phyloP scores from a whole-genome alignment of 1,140 invertebrate genomes.

The Hypsibius dujardini region DNA sequence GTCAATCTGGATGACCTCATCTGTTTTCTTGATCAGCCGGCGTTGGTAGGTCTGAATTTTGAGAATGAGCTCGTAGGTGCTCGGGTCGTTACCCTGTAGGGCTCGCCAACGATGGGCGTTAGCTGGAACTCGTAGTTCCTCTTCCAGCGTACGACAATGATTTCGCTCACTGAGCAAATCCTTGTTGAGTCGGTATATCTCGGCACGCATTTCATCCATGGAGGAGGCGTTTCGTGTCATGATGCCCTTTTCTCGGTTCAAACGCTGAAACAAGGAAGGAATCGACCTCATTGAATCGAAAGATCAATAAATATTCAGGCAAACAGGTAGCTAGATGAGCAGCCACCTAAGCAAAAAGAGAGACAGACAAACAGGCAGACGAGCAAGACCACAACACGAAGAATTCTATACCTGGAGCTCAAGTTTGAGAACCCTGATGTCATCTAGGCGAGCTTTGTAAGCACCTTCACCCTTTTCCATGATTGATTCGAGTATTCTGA shows the following conservation, averaged over 20 bases:
- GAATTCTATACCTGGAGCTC: constrained; percentile 32
- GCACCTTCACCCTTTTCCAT: constrained; percentile 51
- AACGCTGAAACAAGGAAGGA: constrained; percentile 39
- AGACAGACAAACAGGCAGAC: no score
- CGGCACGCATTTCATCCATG: constrained; percentile 43
- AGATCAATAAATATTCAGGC: no score
- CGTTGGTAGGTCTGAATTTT: constrained; percentile 54
- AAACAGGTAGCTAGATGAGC: no score
- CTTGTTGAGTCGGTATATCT: constrained; percentile 54
- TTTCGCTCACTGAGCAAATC: constrained; percentile 52
- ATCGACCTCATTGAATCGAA: no score
- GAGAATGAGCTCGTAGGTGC: constrained; percentile 44
- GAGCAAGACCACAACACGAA: no score
- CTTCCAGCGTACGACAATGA: constrained; percentile 53
- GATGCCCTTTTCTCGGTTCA: constrained; percentile 35
- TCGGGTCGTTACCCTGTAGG: constrained; percentile 49
- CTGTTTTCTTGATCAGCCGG: constrained; percentile 41
- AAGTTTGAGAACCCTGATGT: constrained; percentile 53
- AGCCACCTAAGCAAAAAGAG: no score
- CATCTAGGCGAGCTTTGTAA: constrained; percentile 50
- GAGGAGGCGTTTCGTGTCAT: constrained; percentile 2
- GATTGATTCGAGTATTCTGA: constrained; percentile 49
- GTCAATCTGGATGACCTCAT: constrained; percentile 43
- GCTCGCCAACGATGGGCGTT: constrained; percentile 57
- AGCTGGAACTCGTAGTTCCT: constrained; percentile 58